Conservation (phyloP, 2,888 invertebrate species). For the Cheilosia vulpina region DNA sequence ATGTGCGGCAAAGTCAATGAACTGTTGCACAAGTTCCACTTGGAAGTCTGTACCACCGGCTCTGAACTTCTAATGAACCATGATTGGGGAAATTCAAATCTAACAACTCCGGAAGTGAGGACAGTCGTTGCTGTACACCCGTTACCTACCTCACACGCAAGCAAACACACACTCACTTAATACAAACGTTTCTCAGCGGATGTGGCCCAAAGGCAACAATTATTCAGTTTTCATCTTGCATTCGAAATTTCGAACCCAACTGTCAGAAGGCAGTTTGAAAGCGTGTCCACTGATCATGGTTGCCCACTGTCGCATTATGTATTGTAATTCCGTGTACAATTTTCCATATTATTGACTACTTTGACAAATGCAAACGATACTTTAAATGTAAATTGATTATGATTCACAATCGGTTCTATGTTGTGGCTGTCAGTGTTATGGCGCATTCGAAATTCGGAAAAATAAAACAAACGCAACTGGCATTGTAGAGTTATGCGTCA, state of each 20-base stretch:
- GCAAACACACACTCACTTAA: neutral
- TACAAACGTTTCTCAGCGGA: conserved; percentile 42
- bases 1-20: conserved; percentile 26
- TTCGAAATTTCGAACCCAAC: conserved; percentile 40
- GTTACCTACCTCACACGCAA: conserved; percentile 23
- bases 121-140: conserved; percentile 31
- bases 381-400: conserved; percentile 70
- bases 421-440: conserved; percentile 43
- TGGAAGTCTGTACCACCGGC: neutral
- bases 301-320: conserved; percentile 48
- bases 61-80: conserved; percentile 40
- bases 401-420: conserved; percentile 62
- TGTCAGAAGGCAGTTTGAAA: conserved; percentile 32
- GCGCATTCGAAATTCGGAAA: conserved; percentile 14
- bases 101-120: conserved; percentile 62
- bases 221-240: conserved; percentile 36
- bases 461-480: neutral
- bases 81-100: conserved; percentile 33
- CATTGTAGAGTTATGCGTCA: conserved; percentile 60
- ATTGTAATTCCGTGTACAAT: conserved; percentile 59
- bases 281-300: conserved; percentile 10
- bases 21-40: conserved; percentile 33
- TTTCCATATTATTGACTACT: conserved; percentile 54
- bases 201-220: conserved; percentile 47
- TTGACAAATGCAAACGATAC: conserved; percentile 45